Percentiles rank a stretch among this genome's conserved stretches.
Evolutionary conservation across 1,140 invertebrate species (phyloP).

Genomic region (Cyclargus thomasi): DNA sequence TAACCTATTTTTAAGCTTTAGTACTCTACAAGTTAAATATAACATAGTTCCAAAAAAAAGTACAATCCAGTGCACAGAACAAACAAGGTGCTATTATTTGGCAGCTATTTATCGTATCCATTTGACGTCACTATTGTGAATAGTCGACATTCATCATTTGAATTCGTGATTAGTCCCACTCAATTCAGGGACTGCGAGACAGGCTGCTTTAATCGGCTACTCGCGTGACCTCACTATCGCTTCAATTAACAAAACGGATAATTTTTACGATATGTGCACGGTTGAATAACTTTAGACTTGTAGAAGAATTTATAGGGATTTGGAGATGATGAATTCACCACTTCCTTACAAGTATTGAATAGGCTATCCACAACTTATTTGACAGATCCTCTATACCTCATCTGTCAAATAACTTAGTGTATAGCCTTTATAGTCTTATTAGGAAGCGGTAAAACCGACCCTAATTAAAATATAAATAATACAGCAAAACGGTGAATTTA

Average conservation of each 20-base stretch:
- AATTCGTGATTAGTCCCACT: slow-evolving; percentile 45
- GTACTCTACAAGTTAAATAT: too few relatives aligned
- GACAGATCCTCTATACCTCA: too few relatives aligned
- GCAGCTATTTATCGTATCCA: background rate
- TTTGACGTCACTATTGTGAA: slow-evolving; percentile 19
- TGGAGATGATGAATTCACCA: too few relatives aligned
- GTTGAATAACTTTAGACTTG: background rate
- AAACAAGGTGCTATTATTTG: background rate
- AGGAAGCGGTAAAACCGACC: too few relatives aligned
- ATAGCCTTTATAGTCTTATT: too few relatives aligned
- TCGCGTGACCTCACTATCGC: slow-evolving; percentile 44
- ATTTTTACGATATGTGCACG: slow-evolving; percentile 21
- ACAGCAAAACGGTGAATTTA: background rate
- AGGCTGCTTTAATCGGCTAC: slow-evolving; percentile 40
- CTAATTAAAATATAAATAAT: too few relatives aligned
- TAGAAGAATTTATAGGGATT: too few relatives aligned
- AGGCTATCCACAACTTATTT: too few relatives aligned
- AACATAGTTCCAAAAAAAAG: background rate
- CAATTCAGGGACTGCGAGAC: slow-evolving; percentile 35
- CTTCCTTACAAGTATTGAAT: too few relatives aligned
- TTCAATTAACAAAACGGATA: slow-evolving; percentile 62
- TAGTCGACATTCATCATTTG: slow-evolving; percentile 39
- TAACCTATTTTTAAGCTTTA: too few relatives aligned
- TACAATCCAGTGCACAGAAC: background rate
- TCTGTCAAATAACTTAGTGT: too few relatives aligned